Conservation (phyloP, 2,113 vertebrate genomes). For the Myotis brandtii region DNA sequence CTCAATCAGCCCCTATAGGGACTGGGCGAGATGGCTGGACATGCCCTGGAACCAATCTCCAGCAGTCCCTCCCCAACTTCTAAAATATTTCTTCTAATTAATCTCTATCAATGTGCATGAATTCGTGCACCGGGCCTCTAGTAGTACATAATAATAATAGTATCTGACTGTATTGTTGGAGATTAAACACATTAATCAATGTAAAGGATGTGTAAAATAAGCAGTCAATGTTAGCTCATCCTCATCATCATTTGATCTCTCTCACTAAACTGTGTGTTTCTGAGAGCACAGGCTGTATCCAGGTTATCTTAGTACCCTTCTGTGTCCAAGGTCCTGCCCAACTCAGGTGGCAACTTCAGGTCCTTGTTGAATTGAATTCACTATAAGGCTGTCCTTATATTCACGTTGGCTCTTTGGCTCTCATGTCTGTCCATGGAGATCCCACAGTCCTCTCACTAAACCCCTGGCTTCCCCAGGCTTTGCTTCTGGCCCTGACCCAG, state of each 20-base stretch:
- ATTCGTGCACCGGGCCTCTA: no score
- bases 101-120: no score
- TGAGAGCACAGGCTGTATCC: not conserved
- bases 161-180: not conserved
- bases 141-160: not conserved
- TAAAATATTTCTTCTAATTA: no score
- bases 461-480: not conserved
- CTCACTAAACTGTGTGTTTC: not conserved
- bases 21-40: no score
- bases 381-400: not conserved
- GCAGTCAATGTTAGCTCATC: no score
- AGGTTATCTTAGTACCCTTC: not conserved
- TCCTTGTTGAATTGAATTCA: not conserved
- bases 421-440: not conserved
- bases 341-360: not conserved
- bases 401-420: not conserved
- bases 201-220: not conserved
- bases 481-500: not conserved
- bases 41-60: no score
- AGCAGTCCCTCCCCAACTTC: no score
- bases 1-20: no score
- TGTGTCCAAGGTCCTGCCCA: not conserved
- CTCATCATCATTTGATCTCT: not conserved
- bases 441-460: not conserved
- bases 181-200: not conserved